Evolutionary conservation across 2,113 vertebrate genomes (phyloP), one percentile per base, ranked within the genome.

Genomic region (Charina bottae): DNA sequence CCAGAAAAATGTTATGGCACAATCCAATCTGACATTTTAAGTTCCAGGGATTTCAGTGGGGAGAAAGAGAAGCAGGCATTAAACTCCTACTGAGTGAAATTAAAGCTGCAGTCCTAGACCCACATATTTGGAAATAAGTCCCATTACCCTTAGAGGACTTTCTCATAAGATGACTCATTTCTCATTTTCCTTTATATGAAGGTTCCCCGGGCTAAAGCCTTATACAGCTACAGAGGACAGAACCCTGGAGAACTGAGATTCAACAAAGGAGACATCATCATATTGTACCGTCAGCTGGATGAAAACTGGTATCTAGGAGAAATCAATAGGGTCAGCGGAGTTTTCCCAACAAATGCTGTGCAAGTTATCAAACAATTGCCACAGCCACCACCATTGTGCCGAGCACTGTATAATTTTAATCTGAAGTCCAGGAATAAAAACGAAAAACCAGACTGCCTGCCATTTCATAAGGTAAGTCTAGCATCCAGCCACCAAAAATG

Each of bases 231-330:
- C 91, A 96, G 97, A 89, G 98, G 97, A 23, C 98, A 98, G 95
- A 93, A 89, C 46, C 96, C 98, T 0, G 97, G 97, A 24, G 98
- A 98, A 95, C 97, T 97, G 94, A 96, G 96, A 90, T 98, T 98
- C 95, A 97, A 97, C 24, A 97, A 98, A 83, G 98, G 98, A 26
- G 98, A 98, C 46, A 92, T 97, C 86, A 97, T 98, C 93, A 19
- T 96, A 59, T 96, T 96, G 68, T 98, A 97, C 54, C 97, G 96
- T 84, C 98, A 98, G 96, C 96, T 97, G 93, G 98, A 98, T 1
- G 98, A 98, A 86, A 97, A 97, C 92, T 98, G 98, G 98, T 98
- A 97, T 91, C 96, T 98, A 46, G 98, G 98, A 6, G 98, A 98
- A 89, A 56, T 96, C 59, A 98, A 98, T 28, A 97, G 98, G 0